Conservation (phyloP, 2,797 vertebrate genomes). For the Phataginus tricuspis region DNA sequence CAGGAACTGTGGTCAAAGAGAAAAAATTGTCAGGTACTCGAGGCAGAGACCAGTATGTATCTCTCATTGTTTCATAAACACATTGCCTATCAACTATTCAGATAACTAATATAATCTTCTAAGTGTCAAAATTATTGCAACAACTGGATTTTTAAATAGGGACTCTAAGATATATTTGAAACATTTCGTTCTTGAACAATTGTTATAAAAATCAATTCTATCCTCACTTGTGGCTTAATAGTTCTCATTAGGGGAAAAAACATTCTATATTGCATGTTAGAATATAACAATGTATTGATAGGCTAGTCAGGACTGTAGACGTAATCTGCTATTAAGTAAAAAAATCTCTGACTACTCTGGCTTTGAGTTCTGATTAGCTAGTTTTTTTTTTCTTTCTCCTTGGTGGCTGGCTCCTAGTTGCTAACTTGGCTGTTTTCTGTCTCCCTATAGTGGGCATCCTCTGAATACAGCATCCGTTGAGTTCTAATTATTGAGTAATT, state of each 20-base stretch:
- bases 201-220: not conserved
- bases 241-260: not conserved
- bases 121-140: not conserved
- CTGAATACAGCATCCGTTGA: not conserved
- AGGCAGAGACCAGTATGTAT: not conserved
- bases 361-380: not conserved
- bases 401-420: not conserved
- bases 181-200: not conserved
- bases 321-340: not conserved
- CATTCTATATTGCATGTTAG: not conserved
- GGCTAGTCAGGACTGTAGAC: not conserved
- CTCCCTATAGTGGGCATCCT: not conserved
- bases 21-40: not conserved
- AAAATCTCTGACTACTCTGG: not conserved
- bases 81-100: not conserved
- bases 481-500: not conserved
- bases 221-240: not conserved
- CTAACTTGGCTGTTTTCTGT: not conserved
- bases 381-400: not conserved
- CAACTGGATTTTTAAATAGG: not conserved
- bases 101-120: not conserved
- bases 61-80: not conserved
- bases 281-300: not conserved
- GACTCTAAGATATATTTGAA: not conserved
- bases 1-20: not conserved